Evolutionary conservation across 2,888 invertebrate genomes (phyloP).

Genomic region (Temnothorax unifasciatus): DNA sequence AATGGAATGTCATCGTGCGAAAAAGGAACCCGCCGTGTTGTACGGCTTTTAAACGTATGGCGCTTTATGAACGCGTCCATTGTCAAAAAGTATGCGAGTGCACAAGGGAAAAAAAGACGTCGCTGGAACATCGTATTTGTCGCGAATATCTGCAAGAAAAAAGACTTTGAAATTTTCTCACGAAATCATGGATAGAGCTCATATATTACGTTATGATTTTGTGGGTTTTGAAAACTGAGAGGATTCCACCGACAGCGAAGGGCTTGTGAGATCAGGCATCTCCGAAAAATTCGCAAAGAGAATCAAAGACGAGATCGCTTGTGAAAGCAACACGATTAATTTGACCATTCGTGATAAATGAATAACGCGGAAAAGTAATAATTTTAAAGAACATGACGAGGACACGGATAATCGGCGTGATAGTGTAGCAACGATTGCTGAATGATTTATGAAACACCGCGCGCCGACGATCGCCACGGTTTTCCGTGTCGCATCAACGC

Average conservation of each 20-base stretch:
- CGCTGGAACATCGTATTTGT: slow-evolving; percentile 14
- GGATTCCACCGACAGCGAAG: too few species aligned
- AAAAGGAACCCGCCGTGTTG: background rate
- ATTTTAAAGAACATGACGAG: slow-evolving; percentile 21
- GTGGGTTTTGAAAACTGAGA: background rate
- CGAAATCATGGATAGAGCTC: background rate
- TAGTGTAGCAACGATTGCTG: slow-evolving; percentile 34
- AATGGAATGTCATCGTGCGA: slow-evolving; percentile 32
- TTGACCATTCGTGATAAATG: slow-evolving; percentile 16
- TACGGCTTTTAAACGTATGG: background rate
- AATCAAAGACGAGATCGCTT: background rate
- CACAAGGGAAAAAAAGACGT: background rate
- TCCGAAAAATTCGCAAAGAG: background rate
- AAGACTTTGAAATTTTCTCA: background rate
- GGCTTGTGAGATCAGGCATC: background rate
- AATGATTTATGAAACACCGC: slow-evolving; percentile 37
- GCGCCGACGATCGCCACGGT: slow-evolving; percentile 20
- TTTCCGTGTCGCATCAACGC: slow-evolving; percentile 22
- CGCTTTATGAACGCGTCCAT: slow-evolving; percentile 40
- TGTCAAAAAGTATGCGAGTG: slow-evolving; percentile 3
- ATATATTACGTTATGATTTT: background rate
- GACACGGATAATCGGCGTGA: slow-evolving; percentile 30
- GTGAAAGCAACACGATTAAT: slow-evolving; percentile 10
- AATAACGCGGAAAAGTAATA: background rate
- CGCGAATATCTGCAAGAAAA: background rate